Percentiles rank a stretch among this genome's conserved stretches.
Evolutionary conservation across 2,113 vertebrate genomes (phyloP).

Genomic region (Lates calcarifer): DNA sequence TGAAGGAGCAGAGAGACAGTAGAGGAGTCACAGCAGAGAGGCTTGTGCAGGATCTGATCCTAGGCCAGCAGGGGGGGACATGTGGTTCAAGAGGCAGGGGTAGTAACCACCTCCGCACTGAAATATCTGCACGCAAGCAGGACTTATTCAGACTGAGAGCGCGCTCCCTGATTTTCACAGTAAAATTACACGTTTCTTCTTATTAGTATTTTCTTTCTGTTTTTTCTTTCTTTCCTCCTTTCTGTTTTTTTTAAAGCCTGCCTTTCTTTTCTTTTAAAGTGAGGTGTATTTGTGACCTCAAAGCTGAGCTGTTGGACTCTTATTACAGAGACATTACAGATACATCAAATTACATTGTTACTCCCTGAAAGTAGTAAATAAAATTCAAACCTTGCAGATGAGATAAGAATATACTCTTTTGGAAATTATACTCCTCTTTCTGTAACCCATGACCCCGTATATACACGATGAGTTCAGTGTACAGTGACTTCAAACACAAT

Average conservation of each 20-base stretch:
- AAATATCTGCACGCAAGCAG: background rate
- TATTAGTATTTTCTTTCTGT: background rate
- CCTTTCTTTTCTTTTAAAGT: background rate
- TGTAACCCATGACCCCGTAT: background rate
- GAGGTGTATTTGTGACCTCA: background rate
- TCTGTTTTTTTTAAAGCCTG: background rate
- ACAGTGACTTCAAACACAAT: background rate
- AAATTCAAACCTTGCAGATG: background rate
- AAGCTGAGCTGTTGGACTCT: background rate
- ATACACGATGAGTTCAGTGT: background rate
- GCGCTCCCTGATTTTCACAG: background rate
- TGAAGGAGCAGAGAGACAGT: background rate
- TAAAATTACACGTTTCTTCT: background rate
- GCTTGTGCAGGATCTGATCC: slow-evolving; percentile 44
- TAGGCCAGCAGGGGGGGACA: slow-evolving; percentile 77
- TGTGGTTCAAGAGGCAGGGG: slow-evolving; percentile 57
- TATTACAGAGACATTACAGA: background rate
- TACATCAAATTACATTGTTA: background rate
- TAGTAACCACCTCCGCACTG: background rate
- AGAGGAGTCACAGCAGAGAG: background rate
- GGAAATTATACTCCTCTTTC: background rate
- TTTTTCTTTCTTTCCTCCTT: background rate
- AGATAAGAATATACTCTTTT: background rate
- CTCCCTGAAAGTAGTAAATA: background rate
- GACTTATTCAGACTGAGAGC: background rate